These are phyloP conservation scores for Leucosticte australis DNA, from an alignment of 2,113 vertebrate species.

Conservation along the genomic window DNA sequence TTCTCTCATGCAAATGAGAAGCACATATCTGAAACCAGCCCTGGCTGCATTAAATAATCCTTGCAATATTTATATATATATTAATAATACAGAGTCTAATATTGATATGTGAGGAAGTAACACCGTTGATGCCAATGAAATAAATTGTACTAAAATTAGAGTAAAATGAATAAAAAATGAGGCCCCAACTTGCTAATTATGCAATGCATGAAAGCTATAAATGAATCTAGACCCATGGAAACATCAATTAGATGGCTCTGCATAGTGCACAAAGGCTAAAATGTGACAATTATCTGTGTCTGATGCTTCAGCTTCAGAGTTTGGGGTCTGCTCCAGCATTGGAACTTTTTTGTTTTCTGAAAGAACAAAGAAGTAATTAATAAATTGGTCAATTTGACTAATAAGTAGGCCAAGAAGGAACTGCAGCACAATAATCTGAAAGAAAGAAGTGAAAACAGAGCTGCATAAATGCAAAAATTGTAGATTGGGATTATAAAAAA, in stretches of 20 bases:
- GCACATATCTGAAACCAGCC: neutral
- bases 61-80: neutral
- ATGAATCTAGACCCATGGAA: neutral
- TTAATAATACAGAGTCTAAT: slow-evolving; percentile 1
- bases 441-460: neutral
- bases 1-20: neutral
- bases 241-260: neutral
- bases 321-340: neutral
- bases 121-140: neutral
- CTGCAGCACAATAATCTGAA: neutral
- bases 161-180: slow-evolving; percentile 3
- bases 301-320: neutral
- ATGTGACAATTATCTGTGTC: neutral
- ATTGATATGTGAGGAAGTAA: neutral
- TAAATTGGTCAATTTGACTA: neutral
- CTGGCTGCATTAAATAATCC: neutral
- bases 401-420: neutral
- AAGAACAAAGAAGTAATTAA: neutral
- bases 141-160: neutral
- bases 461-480: neutral
- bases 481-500: neutral
- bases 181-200: neutral
- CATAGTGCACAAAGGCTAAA: neutral
- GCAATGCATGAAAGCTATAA: neutral
- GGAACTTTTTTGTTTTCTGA: neutral